Evolutionary conservation across 2,113 vertebrate species (phyloP).

Genomic region (Sapayoa aenigma): DNA sequence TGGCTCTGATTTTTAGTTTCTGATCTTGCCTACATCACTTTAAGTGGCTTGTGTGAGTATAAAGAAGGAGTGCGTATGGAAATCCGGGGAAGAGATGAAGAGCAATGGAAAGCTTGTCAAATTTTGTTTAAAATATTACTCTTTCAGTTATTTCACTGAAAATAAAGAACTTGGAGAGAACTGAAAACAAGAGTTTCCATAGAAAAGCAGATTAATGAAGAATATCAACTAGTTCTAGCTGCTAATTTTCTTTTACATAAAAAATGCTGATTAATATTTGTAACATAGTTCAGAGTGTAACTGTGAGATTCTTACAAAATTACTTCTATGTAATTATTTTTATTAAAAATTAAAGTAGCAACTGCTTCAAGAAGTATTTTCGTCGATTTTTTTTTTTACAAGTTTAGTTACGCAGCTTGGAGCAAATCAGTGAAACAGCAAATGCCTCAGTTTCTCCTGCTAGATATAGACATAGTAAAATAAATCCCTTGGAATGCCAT

Average conservation of each 20-base stretch:
- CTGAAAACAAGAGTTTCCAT: background rate
- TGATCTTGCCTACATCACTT: background rate
- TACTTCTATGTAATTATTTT: background rate
- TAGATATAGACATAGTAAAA: accelerated
- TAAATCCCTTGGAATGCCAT: accelerated
- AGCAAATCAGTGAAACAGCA: background rate
- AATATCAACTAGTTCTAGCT: background rate
- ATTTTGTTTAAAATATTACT: background rate
- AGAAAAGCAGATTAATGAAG: background rate
- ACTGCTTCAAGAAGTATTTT: background rate
- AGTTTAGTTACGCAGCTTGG: background rate
- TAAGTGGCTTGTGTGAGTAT: accelerated
- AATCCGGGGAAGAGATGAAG: background rate
- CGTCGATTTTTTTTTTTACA: background rate
- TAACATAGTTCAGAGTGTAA: background rate
- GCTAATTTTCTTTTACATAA: accelerated
- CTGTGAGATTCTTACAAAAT: background rate
- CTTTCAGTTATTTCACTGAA: background rate
- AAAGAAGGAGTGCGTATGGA: background rate
- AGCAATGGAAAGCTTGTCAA: background rate
- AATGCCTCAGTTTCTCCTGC: background rate
- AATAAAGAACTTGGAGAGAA: background rate
- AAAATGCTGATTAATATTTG: background rate
- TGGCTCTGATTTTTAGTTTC: background rate
- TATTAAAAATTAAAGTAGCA: background rate